Percentiles rank a stretch among this genome's conserved stretches.
Conservation (phyloP, 1,140 invertebrate genomes). For the Chrysomallon squamiferum region DNA sequence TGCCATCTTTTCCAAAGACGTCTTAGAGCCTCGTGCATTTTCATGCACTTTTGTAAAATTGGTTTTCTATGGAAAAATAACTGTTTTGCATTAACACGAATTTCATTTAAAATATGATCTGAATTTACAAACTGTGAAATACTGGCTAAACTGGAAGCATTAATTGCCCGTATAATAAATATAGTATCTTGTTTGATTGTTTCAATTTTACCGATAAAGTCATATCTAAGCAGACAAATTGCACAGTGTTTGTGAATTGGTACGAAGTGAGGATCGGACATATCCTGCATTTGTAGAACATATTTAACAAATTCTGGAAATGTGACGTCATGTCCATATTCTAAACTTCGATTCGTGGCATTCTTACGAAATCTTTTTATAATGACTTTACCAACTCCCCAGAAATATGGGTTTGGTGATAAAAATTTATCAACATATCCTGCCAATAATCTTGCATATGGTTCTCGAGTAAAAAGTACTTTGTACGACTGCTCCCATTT, state of each 20-base stretch:
- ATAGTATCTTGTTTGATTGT: constrained; percentile 5
- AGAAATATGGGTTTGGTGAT: constrained; percentile 8
- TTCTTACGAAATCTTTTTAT: constrained; percentile 5
- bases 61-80: no score
- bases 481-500: background rate
- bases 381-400: constrained; percentile 7
- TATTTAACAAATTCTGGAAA: constrained; percentile 17
- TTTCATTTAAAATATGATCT: no score
- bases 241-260: constrained; percentile 3
- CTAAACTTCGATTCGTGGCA: background rate
- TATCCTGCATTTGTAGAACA: background rate
- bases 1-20: background rate
- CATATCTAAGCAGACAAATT: constrained; percentile 9
- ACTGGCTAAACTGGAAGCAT: background rate
- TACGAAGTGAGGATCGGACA: background rate
- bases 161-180: background rate
- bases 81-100: no score
- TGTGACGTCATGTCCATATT: constrained; percentile 10
- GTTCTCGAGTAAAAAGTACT: constrained; percentile 15
- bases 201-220: constrained; percentile 22
- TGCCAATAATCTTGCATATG: constrained; percentile 13
- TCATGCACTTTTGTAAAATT: no score
- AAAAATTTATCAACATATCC: constrained; percentile 24
- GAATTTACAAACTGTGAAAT: constrained; percentile 4
- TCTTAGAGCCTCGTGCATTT: background rate